Evolutionary conservation across 2,797 vertebrate species (phyloP).

Genomic region (Gymnothorax reevesii): DNA sequence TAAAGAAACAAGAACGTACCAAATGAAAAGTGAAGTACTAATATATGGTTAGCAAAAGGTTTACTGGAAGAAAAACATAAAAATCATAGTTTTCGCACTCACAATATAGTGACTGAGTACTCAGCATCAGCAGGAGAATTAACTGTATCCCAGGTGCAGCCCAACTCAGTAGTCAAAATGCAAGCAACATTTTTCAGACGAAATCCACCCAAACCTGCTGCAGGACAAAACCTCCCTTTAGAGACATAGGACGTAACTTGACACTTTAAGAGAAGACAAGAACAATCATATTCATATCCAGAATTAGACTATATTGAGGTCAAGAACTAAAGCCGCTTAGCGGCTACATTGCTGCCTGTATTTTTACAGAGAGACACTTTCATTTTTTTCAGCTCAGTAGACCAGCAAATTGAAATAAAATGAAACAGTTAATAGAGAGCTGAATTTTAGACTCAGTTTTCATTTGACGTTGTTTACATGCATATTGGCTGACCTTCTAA

Average conservation of each 20-base stretch:
- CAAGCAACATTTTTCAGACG: slow-evolving; percentile 52
- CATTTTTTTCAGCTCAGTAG: too few relatives aligned
- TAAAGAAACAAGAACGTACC: background rate
- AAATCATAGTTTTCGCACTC: background rate
- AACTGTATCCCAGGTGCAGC: slow-evolving; percentile 60
- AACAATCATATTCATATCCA: too few relatives aligned
- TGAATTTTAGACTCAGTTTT: too few relatives aligned
- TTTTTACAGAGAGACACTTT: background rate
- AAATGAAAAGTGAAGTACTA: background rate
- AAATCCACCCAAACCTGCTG: background rate
- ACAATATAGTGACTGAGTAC: slow-evolving; percentile 11
- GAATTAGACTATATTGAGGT: too few relatives aligned
- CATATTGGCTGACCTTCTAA: too few relatives aligned
- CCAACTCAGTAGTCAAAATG: slow-evolving; percentile 53
- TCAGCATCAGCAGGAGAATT: background rate
- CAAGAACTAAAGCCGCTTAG: too few relatives aligned
- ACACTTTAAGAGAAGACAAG: background rate
- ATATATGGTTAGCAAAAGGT: background rate
- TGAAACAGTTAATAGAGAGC: too few relatives aligned
- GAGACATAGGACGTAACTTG: background rate
- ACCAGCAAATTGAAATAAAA: too few relatives aligned
- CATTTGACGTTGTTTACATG: too few relatives aligned
- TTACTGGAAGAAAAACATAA: background rate
- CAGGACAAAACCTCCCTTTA: background rate
- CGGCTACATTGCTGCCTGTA: background rate